Percentiles rank a stretch among this genome's conserved stretches.
These are phyloP conservation scores for Ophioderma brevispina DNA, from an alignment of 35 echinoderm and acorn worm genomes.

Conservation along the genomic window DNA sequence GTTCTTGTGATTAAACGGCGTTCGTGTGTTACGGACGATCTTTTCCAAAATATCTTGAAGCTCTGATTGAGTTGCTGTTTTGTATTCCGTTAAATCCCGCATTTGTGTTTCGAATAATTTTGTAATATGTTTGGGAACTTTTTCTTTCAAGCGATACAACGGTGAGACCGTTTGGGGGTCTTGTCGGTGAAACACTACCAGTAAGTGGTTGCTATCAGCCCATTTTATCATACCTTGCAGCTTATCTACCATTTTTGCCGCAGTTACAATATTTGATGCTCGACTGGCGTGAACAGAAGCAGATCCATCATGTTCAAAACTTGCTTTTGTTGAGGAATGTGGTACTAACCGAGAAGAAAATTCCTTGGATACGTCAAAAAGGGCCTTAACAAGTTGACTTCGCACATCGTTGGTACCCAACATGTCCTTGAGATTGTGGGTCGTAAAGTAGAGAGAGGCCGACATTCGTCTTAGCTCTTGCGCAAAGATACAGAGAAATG, in stretches of 20 bases:
- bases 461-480: constrained; percentile 32
- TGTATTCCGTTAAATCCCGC: constrained; percentile 12
- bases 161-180: neutral
- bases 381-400: constrained; percentile 5
- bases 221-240: neutral
- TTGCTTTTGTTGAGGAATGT: neutral
- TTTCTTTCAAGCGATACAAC: neutral
- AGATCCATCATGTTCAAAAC: neutral
- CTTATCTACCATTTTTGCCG: neutral
- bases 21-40: neutral
- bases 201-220: neutral
- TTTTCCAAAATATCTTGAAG: constrained; percentile 11
- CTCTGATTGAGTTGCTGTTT: constrained; percentile 6
- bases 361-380: constrained; percentile 7
- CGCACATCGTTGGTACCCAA: neutral
- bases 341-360: constrained; percentile 28
- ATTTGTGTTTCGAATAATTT: neutral
- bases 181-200: neutral
- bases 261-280: neutral
- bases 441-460: constrained; percentile 19
- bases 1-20: neutral
- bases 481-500: constrained; percentile 16
- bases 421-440: constrained; percentile 6
- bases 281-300: neutral
- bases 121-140: neutral